Evolutionary conservation across 1,140 invertebrate genomes (phyloP), one percentile per base, ranked within the genome.

Genomic region (Nasonia vitripennis): DNA sequence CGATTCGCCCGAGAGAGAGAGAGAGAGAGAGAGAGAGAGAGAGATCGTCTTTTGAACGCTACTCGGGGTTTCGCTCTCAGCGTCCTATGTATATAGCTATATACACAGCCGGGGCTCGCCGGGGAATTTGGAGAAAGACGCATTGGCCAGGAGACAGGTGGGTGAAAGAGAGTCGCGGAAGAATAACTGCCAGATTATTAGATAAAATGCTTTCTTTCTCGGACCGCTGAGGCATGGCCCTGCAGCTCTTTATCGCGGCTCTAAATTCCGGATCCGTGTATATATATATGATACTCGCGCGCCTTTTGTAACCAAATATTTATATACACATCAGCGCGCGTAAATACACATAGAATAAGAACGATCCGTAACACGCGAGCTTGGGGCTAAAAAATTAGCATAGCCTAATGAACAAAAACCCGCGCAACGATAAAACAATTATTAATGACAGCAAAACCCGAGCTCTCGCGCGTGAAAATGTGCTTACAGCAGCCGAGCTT

Each of bases 381-480:
- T 27, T 2, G 27, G 27, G 27, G 31, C 62, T 51, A 5, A 31
- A 81, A 48, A 73, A 41, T 73, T 75, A 74, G n/a, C 70, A 34
- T 48, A 48, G 41, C 5, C 11, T 84, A 78, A 84, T 84, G 67
- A 78, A 83, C 51, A 77, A 77, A 83, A 83, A 48, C 14, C 55
- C 55, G 4, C 51, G 6, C 48, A 5, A 51, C 51, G 83, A 85
- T 85, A 81, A 81, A 81, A 85, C 77, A 85, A 85, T 85, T 81
- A 85, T 81, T 77, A 81, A 85, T 81, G 84, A 81, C 71, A 27
- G 78, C 51, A 75, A 85, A 81, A 70, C 23, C 51, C 48, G 23
- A 51, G n/a, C 34, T 4, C 34, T 37, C 5, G 34, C 34, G 34
- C 12, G 20, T 41, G 78, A 67, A 80, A 85, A 85, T 67, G 83